phyloP scores from a whole-genome alignment of 2,113 vertebrate genomes.

The Tetraodon nigroviridis region DNA sequence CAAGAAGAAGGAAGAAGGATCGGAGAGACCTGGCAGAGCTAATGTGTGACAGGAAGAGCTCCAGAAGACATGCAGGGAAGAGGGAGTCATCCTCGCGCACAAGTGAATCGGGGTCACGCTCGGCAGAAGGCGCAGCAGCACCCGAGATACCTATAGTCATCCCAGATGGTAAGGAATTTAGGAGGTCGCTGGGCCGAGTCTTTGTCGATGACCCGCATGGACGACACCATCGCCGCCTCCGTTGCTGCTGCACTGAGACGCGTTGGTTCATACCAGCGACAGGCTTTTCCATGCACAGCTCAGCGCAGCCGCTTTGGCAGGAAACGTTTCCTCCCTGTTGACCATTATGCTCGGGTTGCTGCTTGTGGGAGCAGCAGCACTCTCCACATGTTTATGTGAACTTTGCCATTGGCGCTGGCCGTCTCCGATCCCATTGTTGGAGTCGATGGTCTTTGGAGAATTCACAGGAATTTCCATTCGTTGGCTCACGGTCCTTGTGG shows the following conservation, averaged over 20 bases:
- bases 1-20: conserved; percentile 51
- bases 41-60: conserved; percentile 77
- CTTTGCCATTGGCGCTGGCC: conserved; percentile 54
- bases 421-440: conserved; percentile 60
- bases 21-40: conserved; percentile 44
- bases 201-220: conserved; percentile 1
- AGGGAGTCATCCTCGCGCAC: conserved; percentile 68
- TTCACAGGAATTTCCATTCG: conserved; percentile 56
- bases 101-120: conserved; percentile 56
- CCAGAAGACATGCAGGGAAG: conserved; percentile 70
- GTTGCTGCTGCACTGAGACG: neutral
- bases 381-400: conserved; percentile 58
- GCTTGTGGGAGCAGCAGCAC: conserved; percentile 28
- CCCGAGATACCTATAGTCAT: conserved; percentile 58
- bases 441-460: conserved; percentile 44
- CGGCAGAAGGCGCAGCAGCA: conserved; percentile 44
- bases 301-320: conserved; percentile 33
- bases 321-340: conserved; percentile 48
- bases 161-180: conserved; percentile 69
- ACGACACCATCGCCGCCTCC: conserved; percentile 1
- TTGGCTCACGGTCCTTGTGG: conserved; percentile 22
- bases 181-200: neutral
- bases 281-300: conserved; percentile 5
- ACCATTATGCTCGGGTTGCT: conserved; percentile 27
- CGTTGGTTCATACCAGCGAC: neutral